A percentile compares a stretch with the other conserved stretches of the same genome.
These are phyloP conservation scores for Pipistrellus pygmaeus DNA, from an alignment of 2,797 vertebrate species.

Conservation along the genomic window DNA sequence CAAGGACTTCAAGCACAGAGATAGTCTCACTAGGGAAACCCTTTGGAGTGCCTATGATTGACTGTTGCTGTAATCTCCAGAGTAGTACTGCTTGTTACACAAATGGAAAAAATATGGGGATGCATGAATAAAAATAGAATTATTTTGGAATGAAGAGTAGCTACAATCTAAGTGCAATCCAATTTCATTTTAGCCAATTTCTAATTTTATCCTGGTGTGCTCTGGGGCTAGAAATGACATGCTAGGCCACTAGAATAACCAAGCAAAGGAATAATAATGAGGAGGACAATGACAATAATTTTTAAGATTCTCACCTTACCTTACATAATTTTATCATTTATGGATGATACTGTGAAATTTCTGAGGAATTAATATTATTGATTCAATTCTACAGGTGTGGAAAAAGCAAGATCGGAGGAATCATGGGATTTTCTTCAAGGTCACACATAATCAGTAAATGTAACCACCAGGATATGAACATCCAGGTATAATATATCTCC, in stretches of 20 bases:
- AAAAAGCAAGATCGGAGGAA: not conserved
- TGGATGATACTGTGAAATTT: not conserved
- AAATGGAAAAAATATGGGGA: slow-evolving; percentile 17
- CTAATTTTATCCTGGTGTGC: slow-evolving; percentile 1
- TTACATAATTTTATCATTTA: not conserved
- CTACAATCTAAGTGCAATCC: not conserved
- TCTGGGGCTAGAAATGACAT: not conserved
- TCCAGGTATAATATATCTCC: not conserved
- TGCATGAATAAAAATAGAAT: not conserved
- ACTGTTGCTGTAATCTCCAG: slow-evolving; percentile 16
- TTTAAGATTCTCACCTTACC: not conserved
- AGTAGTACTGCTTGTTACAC: not conserved
- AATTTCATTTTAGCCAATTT: slow-evolving; percentile 3
- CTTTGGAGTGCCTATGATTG: not conserved
- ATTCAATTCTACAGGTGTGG: not conserved
- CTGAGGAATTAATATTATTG: not conserved
- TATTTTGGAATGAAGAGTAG: not conserved
- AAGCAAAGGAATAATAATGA: not conserved
- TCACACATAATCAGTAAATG: not conserved
- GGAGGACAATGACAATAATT: not conserved
- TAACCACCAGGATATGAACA: not conserved
- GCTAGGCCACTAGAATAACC: not conserved
- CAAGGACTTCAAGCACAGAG: slow-evolving; percentile 15
- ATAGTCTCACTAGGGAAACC: slow-evolving; percentile 12
- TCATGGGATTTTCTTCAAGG: not conserved